phyloP scores from a whole-genome alignment of 2,888 invertebrate species.

The Atrina japonica region DNA sequence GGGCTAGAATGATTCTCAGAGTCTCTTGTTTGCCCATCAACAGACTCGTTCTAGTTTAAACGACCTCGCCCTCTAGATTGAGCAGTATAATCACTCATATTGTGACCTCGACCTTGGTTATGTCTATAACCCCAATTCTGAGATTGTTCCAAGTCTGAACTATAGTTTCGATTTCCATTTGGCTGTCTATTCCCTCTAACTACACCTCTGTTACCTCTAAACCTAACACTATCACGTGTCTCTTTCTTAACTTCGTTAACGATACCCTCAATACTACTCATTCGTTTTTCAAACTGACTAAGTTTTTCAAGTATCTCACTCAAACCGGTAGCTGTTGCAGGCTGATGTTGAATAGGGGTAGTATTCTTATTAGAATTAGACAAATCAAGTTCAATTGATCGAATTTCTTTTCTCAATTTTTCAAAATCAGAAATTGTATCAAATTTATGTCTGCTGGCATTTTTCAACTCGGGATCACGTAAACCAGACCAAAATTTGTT shows the following conservation, averaged over 20 bases:
- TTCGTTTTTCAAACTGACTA: background rate
- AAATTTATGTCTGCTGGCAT: constrained; percentile 24
- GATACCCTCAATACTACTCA: background rate
- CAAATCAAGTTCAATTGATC: constrained; percentile 17
- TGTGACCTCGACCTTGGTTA: constrained; percentile 2
- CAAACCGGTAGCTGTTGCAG: no score
- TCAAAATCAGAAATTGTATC: constrained; percentile 24
- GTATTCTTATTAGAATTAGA: background rate
- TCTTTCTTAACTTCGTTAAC: background rate
- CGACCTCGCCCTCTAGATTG: no score
- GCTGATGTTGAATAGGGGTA: constrained; percentile 3
- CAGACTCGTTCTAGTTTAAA: constrained; percentile 16
- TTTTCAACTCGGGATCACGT: constrained; percentile 16
- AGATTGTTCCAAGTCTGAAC: no score
- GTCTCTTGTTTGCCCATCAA: constrained; percentile 19
- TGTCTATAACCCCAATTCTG: background rate
- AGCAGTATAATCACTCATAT: no score
- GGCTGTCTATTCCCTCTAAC: no score
- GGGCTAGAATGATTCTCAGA: background rate
- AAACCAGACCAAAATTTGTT: constrained; percentile 26
- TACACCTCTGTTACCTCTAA: no score
- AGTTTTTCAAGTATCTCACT: background rate
- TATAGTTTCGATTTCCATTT: no score
- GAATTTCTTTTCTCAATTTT: constrained; percentile 18
- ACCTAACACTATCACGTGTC: background rate